Conservation (phyloP, 2,797 vertebrate species). For the Phaenicophaeus curvirostris region DNA sequence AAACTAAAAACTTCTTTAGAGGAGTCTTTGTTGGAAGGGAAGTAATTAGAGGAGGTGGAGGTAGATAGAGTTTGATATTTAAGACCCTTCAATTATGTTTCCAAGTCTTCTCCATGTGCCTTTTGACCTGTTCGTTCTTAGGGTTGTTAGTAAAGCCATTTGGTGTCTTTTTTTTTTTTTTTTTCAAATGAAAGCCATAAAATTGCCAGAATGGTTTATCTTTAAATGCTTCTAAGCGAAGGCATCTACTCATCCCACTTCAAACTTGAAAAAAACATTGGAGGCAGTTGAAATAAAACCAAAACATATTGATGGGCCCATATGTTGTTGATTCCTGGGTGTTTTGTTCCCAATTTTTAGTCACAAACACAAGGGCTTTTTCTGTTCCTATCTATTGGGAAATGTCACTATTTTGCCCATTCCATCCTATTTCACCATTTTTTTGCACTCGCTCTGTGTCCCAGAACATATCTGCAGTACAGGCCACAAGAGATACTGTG, state of each 20-base stretch:
- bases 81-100: neutral
- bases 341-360: constrained; percentile 21
- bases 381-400: neutral
- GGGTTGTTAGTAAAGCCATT: neutral
- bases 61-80: neutral
- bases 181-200: neutral
- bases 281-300: neutral
- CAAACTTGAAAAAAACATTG: neutral
- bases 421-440: neutral
- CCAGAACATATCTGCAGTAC: neutral
- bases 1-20: neutral
- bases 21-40: neutral
- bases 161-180: neutral
- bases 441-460: neutral
- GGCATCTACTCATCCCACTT: neutral
- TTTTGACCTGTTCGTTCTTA: neutral
- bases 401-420: neutral
- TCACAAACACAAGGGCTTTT: neutral
- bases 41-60: neutral
- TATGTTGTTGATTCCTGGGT: constrained; percentile 42
- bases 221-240: neutral
- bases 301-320: neutral
- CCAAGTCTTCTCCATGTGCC: neutral
- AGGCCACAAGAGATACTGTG: neutral
- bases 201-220: neutral